Base-by-base conservation (phyloP, 1,140 invertebrate genomes). In the Argopecten irradians region DNA sequence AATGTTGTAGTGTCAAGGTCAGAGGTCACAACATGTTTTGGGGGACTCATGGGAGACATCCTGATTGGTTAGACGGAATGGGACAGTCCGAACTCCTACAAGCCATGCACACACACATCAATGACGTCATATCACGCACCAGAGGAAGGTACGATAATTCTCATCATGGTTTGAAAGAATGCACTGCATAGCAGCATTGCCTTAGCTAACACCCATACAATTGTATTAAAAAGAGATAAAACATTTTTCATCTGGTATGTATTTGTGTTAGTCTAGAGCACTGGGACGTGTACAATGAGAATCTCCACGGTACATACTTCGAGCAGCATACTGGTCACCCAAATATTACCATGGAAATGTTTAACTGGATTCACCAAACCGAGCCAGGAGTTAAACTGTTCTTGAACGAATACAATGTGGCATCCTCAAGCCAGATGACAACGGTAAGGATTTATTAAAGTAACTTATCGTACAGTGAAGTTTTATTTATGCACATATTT, bases 221-320 rank as follows among this genome's bases (percentile, higher is more conserved):
- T n/a, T n/a, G n/a, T n/a, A n/a, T n/a, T n/a, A n/a, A n/a, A n/a
- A n/a, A n/a, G n/a, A n/a, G n/a, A n/a, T n/a, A n/a, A n/a, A n/a
- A n/a, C n/a, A n/a, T n/a, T n/a, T n/a, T n/a, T n/a, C n/a, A n/a
- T n/a, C n/a, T n/a, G n/a, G n/a, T n/a, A n/a, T n/a, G n/a, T n/a
- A n/a, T n/a, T n/a, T n/a, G n/a, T n/a, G 13, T n/a, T 71, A 71
- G 90, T n/a, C n/a, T 91, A 32, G 46, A 91, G 71, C 91, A 92
- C 55, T 94, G 93, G 94, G 94, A 94, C 86, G 93, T 94, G 1
- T 93, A 94, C 91, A 94, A 94, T 88, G 94, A 94, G 46, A 91
- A 91, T 83, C 83, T 94, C 0, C 91, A 92, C 85, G 91, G 92
- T 0, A 87, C 87, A n/a, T 93, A 87, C 36, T 94, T 83, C 82